phyloP scores from a whole-genome alignment of 2,797 vertebrate genomes.

The Chlorospingus semifuscus region DNA sequence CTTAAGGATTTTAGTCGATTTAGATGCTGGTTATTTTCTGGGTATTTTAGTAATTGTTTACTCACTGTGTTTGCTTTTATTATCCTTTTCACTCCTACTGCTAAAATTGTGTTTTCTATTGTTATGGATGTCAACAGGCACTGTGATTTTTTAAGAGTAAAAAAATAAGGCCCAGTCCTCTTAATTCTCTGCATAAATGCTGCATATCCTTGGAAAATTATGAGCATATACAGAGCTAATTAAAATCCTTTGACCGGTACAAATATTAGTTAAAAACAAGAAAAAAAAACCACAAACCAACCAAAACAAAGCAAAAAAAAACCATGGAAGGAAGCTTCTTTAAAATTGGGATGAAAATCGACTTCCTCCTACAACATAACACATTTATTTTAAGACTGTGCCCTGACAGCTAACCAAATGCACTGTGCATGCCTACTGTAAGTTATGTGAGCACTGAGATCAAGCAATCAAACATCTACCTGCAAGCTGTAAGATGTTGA shows the following conservation, averaged over 20 bases:
- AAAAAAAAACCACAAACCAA: background rate
- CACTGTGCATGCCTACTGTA: background rate
- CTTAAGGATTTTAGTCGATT: background rate
- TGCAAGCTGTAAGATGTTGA: background rate
- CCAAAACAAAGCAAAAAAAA: background rate
- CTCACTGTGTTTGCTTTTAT: background rate
- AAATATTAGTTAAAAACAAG: background rate
- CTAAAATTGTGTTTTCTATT: conserved; percentile 1
- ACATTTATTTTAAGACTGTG: background rate
- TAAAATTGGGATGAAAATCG: background rate
- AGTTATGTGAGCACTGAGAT: background rate
- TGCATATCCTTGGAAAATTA: background rate
- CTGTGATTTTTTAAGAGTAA: background rate
- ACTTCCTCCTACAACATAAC: background rate
- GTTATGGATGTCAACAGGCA: background rate
- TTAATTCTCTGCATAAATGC: background rate
- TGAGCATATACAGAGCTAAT: background rate
- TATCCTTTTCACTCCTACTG: background rate
- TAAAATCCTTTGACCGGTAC: background rate
- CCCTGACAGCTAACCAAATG: background rate
- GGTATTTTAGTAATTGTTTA: background rate
- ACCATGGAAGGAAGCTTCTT: background rate
- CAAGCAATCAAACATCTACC: background rate
- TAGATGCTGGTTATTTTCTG: background rate
- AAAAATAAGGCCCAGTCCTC: background rate